Percentiles rank a stretch among this genome's conserved stretches.
Evolutionary conservation across 2,797 vertebrate genomes (phyloP).

Genomic region (Phataginus tetradactyla): DNA sequence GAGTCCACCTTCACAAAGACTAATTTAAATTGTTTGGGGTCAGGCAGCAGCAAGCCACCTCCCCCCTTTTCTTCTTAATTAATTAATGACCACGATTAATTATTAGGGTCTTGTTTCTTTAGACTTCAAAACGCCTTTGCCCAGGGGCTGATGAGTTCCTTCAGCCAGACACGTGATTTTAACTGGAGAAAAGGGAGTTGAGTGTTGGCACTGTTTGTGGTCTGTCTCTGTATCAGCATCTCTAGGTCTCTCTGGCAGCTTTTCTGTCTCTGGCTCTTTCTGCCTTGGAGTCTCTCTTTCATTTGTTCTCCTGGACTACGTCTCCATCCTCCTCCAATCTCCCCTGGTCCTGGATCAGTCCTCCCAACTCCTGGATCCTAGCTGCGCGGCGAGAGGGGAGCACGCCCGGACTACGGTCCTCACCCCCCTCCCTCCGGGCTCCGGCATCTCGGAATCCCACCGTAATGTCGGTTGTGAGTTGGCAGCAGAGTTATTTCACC

Average conservation of each 20-base stretch:
- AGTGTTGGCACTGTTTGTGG: background rate
- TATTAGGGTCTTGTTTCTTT: slow-evolving; percentile 61
- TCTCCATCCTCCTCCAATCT: background rate
- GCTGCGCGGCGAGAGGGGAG: background rate
- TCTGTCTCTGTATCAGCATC: background rate
- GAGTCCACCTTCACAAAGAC: slow-evolving; percentile 52
- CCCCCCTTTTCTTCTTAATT: slow-evolving; percentile 73
- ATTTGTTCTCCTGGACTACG: background rate
- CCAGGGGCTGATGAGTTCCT: background rate
- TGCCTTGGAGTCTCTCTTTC: background rate
- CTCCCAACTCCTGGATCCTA: background rate
- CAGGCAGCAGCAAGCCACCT: slow-evolving; percentile 73
- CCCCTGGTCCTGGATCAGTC: background rate
- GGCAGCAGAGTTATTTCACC: slow-evolving; percentile 74
- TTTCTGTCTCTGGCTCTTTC: background rate
- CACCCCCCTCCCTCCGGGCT: no score
- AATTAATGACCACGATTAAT: slow-evolving; percentile 79
- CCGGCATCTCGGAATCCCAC: background rate
- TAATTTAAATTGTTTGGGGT: slow-evolving; percentile 54
- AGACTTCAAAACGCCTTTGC: slow-evolving; percentile 26
- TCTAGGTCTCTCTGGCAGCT: background rate
- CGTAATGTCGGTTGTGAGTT: rapidly evolving
- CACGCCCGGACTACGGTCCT: rapidly evolving
- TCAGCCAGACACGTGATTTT: slow-evolving; percentile 7
- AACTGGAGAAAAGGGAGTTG: background rate